A percentile compares a stretch with the other conserved stretches of the same genome.
phyloP scores from a whole-genome alignment of 2,113 vertebrate genomes.

The Ceyx margarethae region DNA sequence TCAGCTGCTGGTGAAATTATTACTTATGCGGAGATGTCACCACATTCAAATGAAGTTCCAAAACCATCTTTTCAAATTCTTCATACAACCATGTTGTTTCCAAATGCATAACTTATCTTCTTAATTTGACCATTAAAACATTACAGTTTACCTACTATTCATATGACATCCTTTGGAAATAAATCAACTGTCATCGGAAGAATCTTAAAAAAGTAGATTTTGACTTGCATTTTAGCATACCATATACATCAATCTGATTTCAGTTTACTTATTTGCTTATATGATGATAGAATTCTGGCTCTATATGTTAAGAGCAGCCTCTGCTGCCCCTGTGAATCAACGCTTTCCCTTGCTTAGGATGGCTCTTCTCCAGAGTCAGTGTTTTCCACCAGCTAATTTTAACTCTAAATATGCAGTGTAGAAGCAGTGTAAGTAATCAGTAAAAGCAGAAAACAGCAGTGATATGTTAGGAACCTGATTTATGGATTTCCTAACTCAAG shows the following conservation, averaged over 20 bases:
- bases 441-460: neutral
- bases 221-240: neutral
- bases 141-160: neutral
- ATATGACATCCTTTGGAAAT: neutral
- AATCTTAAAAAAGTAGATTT: neutral
- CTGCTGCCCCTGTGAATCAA: neutral
- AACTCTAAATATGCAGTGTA: neutral
- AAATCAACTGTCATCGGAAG: neutral
- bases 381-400: neutral
- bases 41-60: neutral
- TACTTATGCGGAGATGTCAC: neutral
- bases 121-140: neutral
- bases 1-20: neutral
- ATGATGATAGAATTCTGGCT: neutral
- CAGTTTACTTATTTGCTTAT: neutral
- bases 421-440: neutral
- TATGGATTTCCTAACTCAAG: neutral
- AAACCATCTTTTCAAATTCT: neutral
- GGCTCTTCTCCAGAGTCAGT: neutral
- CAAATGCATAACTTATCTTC: neutral
- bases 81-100: neutral
- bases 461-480: neutral
- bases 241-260: neutral
- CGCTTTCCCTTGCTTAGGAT: neutral
- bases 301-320: neutral